Evolutionary conservation across 2,888 invertebrate genomes (phyloP).

Genomic region (Pseudococcus longispinus): DNA sequence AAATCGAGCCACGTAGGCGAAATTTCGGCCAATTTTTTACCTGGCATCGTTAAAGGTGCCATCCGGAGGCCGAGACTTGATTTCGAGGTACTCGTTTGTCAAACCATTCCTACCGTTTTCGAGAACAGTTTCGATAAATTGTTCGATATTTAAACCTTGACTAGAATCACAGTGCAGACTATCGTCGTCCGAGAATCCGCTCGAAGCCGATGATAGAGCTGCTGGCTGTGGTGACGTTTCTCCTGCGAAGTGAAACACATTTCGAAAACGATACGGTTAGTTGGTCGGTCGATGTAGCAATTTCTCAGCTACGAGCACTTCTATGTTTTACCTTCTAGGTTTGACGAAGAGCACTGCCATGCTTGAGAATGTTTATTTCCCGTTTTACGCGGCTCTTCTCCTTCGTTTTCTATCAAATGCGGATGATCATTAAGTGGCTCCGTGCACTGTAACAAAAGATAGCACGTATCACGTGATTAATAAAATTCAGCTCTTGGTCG

Average conservation of each 20-base stretch:
- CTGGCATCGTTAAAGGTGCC: constrained; percentile 89
- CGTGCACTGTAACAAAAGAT: constrained; percentile 11
- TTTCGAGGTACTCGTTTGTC: constrained; percentile 85
- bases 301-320: no score
- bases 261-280: background rate
- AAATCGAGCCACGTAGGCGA: background rate
- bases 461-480: background rate
- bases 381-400: constrained; percentile 53
- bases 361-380: constrained; percentile 55
- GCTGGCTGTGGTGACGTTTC: constrained; percentile 64
- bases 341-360: constrained; percentile 54
- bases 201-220: constrained; percentile 72
- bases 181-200: constrained; percentile 90
- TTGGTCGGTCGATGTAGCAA: background rate
- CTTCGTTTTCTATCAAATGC: constrained; percentile 53
- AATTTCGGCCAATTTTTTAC: constrained; percentile 63
- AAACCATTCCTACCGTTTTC: constrained; percentile 81
- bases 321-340: constrained; percentile 45
- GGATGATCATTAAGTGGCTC: constrained; percentile 47
- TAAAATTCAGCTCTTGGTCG: background rate
- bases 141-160: constrained; percentile 73
- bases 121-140: constrained; percentile 78
- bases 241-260: constrained; percentile 53
- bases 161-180: constrained; percentile 74
- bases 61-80: constrained; percentile 80